phyloP scores from a whole-genome alignment of 2,797 vertebrate species.

The Darevskia mixta region DNA sequence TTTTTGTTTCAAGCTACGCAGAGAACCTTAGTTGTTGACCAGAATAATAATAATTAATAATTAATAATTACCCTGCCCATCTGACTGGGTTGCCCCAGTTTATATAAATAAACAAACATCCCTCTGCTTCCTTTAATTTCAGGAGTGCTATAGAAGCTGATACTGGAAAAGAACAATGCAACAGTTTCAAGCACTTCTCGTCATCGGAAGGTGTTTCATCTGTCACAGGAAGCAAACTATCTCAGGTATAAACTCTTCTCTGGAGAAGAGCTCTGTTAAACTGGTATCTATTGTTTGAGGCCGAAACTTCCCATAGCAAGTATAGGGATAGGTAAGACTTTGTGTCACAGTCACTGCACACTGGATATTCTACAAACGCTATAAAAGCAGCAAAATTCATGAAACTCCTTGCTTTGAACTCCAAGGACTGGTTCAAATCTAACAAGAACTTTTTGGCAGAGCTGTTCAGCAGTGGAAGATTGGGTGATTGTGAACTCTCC shows the following conservation, averaged over 20 bases:
- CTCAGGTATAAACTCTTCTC: constrained; percentile 66
- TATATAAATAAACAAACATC: background rate
- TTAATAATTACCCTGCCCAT: no score
- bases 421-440: background rate
- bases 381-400: background rate
- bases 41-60: no score
- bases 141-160: constrained; percentile 82
- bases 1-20: background rate
- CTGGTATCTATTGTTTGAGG: background rate
- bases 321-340: background rate
- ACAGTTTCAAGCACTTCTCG: constrained; percentile 76
- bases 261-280: background rate
- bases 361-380: background rate
- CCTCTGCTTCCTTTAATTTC: background rate
- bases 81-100: no score
- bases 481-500: no score
- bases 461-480: no score
- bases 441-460: no score
- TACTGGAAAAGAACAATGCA: constrained; percentile 77
- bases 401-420: background rate
- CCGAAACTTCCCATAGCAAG: background rate
- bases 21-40: background rate
- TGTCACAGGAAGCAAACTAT: constrained; percentile 78
- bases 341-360: background rate
- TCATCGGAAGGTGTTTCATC: constrained; percentile 79